Conservation (phyloP, 2,888 invertebrate species). For the Spisula solida region DNA sequence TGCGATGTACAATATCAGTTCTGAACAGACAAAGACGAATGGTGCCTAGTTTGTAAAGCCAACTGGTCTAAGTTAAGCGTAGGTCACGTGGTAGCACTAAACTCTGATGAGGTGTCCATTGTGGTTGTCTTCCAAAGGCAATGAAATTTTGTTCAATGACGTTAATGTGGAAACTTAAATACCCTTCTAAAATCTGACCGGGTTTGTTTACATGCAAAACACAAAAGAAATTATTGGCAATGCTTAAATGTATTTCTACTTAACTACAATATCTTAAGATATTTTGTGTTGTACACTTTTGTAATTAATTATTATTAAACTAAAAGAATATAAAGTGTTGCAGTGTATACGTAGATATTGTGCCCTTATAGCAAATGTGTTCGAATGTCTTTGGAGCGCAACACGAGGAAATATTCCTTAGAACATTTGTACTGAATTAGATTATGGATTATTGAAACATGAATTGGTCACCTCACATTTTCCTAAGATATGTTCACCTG, state of each 20-base stretch:
- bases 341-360: too few relatives aligned
- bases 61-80: not conserved
- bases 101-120: conserved; percentile 24
- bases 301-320: too few relatives aligned
- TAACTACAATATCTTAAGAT: too few relatives aligned
- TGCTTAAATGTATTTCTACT: not conserved
- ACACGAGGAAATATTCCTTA: too few relatives aligned
- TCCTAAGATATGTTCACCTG: too few relatives aligned
- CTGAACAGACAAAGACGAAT: not conserved
- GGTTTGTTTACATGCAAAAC: conserved; percentile 13
- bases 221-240: not conserved
- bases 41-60: not conserved
- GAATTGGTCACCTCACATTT: too few relatives aligned
- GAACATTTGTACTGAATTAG: too few relatives aligned
- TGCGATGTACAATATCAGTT: not conserved
- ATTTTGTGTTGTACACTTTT: too few relatives aligned
- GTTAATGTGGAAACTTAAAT: conserved; percentile 5
- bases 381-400: too few relatives aligned
- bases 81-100: conserved; percentile 15
- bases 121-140: not conserved
- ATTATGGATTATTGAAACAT: too few relatives aligned
- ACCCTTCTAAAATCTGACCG: not conserved
- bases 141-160: conserved; percentile 8
- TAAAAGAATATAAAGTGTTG: too few relatives aligned
- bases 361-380: too few relatives aligned